Evolutionary conservation across 23 tunicate genomes (phyloP), one percentile per base, ranked within the genome.

Genomic region (Clavelina lepadiformis): DNA sequence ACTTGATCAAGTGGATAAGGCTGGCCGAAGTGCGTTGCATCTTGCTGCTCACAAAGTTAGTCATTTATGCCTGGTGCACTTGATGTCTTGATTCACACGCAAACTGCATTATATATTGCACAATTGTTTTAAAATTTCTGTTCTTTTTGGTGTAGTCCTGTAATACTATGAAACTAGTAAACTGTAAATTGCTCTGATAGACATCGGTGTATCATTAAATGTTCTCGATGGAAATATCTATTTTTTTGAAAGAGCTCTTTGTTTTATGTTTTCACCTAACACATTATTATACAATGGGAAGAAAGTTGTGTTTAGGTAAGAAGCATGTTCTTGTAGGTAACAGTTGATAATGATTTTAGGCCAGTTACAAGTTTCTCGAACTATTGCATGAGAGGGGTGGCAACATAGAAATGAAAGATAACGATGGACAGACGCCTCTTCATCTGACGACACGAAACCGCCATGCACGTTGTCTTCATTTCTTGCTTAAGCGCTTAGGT

Each of bases 371-470:
- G 68, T 82, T 94, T 46, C 51, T 94, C 33, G 88, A 94, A 59
- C 51, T 94, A 30, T 59, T 94, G 6, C 77, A 71, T 20, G 62
- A 74, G 5, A 57, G 83, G 20, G 95, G 95, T 0, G 95, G 78
- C 0, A 76, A 72, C 49, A 58, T 94, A 15, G 79, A 82, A 29
- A 52, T 86, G 30, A 85, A 88, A 51, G 99, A 94, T 60, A 80
- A 94, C 56, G 99, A 94, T 33, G 95, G 95, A 0, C 99, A 94
- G 45, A 94, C 99, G 21, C 91, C 99, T 11, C 72, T 94, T 4
- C 99, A 94, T 64, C 77, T 93, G 23, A 73, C 85, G 19, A 83
- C 93, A 4, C 62, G 94, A 35, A 79, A 79, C 46, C 51, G 77
- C 32, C 58, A 81, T 6, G 57, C 82, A 0, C 60, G 69, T 4